Evolutionary conservation across 1,140 invertebrate species (phyloP), one percentile per base, ranked within the genome.

Genomic region (Spodoptera frugiperda): DNA sequence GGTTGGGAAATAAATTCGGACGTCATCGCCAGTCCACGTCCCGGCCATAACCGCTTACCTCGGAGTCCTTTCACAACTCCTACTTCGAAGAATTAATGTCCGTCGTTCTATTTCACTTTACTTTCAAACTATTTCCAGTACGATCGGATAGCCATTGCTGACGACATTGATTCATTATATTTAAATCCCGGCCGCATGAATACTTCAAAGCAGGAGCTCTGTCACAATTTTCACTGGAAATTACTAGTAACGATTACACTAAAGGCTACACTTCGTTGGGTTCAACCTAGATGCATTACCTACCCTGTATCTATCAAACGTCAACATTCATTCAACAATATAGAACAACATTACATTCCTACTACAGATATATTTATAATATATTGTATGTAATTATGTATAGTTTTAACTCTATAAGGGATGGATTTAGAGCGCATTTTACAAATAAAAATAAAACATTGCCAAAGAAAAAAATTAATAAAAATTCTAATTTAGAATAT

Each of bases 251-350:
- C 15, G 11, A 55, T 72, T 72, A 75, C 44, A 49, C 59, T 75
- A 75, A 48, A 82, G 39, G 61, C 82, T 83, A 87, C 72, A 76
- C 72, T 89, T 88, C 86, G 85, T 87, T 88, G 87, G 87, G 87
- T 79, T 89, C 81, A 81, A 80, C 84, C 78, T 86, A 84, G 82
- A 83, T 80, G 83, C 84, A 73, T 73, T 61, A 73, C 55, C 84
- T 89, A 89, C 85, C 88, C 87, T 90, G 87, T 87, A 83, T 84
- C 82, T 86, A 78, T 74, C 70, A 59, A 73, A 73, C 54, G 54
- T 73, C 70, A 73, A 73, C 70, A 59, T 73, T 73, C 70, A 73
- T 73, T 73, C 70, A 73, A 73, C 74, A 84, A 85, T 77, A 84
- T 82, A 79, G 78, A 59, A 83, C 75, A 84, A 83, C 82, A 71